Evolutionary conservation across 2,797 vertebrate genomes (phyloP).

Genomic region (Eupleurogrammus muticus): DNA sequence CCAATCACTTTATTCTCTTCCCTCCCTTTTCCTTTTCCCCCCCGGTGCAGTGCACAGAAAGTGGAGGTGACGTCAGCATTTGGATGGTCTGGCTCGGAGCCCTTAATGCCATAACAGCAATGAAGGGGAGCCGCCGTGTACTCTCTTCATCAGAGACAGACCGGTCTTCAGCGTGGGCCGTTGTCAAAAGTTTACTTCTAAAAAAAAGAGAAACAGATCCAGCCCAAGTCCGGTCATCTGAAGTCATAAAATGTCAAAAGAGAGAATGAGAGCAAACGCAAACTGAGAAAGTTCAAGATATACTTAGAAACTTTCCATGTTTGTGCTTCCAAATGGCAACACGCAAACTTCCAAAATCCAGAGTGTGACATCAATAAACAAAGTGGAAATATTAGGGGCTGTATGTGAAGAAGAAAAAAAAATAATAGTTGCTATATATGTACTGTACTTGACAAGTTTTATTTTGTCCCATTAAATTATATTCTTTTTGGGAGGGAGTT

Average conservation of each 20-base stretch:
- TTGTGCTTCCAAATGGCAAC: conserved; percentile 53
- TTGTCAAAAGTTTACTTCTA: conserved; percentile 47
- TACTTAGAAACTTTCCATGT: conserved; percentile 52
- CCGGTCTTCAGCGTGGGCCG: conserved; percentile 30
- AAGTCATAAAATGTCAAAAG: conserved; percentile 51
- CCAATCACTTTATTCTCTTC: conserved; percentile 82
- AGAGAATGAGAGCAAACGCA: conserved; percentile 35
- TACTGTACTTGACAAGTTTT: not conserved
- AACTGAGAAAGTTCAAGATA: conserved; percentile 62
- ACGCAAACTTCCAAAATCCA: conserved; percentile 39
- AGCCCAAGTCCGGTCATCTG: no score
- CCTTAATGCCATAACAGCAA: conserved; percentile 81
- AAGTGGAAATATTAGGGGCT: conserved; percentile 33
- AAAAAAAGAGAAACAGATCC: not conserved
- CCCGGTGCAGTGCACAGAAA: conserved; percentile 74
- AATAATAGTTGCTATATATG: conserved; percentile 31
- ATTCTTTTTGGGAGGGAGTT: no score
- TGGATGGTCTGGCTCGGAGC: conserved; percentile 80
- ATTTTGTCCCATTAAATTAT: not conserved
- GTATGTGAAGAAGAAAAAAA: conserved; percentile 29
- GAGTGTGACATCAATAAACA: conserved; percentile 61
- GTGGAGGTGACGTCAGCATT: conserved; percentile 85
- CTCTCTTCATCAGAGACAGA: conserved; percentile 67
- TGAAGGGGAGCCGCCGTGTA: conserved; percentile 71
- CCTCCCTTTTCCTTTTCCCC: conserved; percentile 38